Base-by-base conservation (phyloP, 2,797 vertebrate species). In the Yasuhikotakia modesta region DNA sequence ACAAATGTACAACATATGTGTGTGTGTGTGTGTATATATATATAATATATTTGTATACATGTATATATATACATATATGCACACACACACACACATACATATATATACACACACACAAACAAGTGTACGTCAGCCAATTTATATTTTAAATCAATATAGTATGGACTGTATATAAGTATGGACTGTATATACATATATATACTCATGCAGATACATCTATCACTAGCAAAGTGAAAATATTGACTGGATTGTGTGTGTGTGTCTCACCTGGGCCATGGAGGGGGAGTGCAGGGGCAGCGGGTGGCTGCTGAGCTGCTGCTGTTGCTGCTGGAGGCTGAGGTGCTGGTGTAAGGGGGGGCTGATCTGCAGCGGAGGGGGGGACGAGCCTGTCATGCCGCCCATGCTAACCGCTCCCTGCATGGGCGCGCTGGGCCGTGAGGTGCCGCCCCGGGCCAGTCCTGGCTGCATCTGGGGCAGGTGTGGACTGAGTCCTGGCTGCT, bases 311-410 rank as follows among this genome's bases (percentile, higher is more conserved):
- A 97, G 90, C 84, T 96, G 89, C 88, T 96, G 97, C 89, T 96
- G 96, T 76, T 84, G 85, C 66, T 92, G 94, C 78, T 93, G 94
- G 86, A 94, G 89, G 86, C 81, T 91, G 88, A 94, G 92, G 84
- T 95, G 94, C 93, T 91, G 0, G 88, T 98, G 97, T 83, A 98
- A 94, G 60, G 97, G 96, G 3, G 96, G 96, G 88, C 96, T 98
- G 86, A 98, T 95, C 92, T 97, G 96, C 27, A 97, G 95, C 1
- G 96, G 95, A 0, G 96, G 96, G 0, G 95, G 95, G 13, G 94
- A 94, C 0, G 96, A 94, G 7, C 94, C 94, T 2, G 94, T 92
- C 94, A 98, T 94, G 84, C 90, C 94, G 72, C 94, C 93, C 85
- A 97, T 94, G 84, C 94, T 95, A 88, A 97, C 91, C 85, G 90